phyloP scores from a whole-genome alignment of 1,140 invertebrate species.

The Drosophila setifemur region DNA sequence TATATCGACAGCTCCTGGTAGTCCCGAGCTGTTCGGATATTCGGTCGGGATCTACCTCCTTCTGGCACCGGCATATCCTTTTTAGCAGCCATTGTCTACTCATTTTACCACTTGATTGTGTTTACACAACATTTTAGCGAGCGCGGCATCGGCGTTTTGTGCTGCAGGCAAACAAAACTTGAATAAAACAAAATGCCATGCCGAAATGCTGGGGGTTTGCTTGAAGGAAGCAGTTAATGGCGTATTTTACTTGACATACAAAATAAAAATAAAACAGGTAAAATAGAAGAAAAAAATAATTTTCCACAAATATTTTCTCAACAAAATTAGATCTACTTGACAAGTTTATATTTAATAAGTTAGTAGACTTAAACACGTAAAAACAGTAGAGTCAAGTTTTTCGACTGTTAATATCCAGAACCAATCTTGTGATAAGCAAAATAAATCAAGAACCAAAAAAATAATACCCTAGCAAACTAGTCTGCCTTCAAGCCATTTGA shows the following conservation, averaged over 20 bases:
- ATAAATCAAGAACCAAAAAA: too few species aligned
- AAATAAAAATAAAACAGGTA: neutral
- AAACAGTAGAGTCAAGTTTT: too few species aligned
- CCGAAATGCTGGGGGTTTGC: slow-evolving; percentile 51
- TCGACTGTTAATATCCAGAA: too few species aligned
- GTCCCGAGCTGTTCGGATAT: slow-evolving; percentile 9
- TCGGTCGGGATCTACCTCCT: slow-evolving; percentile 1
- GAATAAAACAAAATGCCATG: slow-evolving; percentile 12
- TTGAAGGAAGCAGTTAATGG: slow-evolving; percentile 33
- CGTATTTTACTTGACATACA: neutral
- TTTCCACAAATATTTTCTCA: too few species aligned
- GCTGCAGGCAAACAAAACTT: slow-evolving; percentile 2
- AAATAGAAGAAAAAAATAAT: neutral
- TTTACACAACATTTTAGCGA: slow-evolving; percentile 54
- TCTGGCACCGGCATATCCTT: slow-evolving; percentile 5
- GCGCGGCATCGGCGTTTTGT: slow-evolving; percentile 11
- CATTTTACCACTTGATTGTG: slow-evolving; percentile 72
- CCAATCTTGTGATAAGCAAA: too few species aligned
- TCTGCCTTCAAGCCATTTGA: too few species aligned
- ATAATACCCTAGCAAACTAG: too few species aligned
- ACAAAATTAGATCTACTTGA: too few species aligned
- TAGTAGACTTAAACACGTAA: too few species aligned
- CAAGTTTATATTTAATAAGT: neutral
- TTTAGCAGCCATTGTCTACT: slow-evolving; percentile 60
- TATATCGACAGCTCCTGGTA: slow-evolving; percentile 40